phyloP scores from a whole-genome alignment of 2,113 vertebrate species.

The Chrysochloris asiatica region DNA sequence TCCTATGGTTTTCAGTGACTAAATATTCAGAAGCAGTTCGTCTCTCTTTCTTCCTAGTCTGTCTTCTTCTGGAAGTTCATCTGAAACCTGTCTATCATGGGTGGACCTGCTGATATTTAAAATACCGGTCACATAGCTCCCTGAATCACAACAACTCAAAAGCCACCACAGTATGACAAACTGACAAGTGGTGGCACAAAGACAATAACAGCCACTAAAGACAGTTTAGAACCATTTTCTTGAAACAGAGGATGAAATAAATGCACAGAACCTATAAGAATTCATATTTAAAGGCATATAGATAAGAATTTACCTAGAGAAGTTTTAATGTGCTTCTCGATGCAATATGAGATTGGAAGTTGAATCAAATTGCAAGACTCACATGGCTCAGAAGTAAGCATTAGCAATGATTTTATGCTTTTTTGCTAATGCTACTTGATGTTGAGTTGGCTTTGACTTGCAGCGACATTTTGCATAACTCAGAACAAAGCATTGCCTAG shows the following conservation, averaged over 20 bases:
- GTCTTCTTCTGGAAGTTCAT: too few relatives aligned
- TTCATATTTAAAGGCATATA: background rate
- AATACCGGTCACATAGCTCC: too few relatives aligned
- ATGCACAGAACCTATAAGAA: background rate
- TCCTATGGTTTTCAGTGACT: too few relatives aligned
- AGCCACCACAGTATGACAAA: too few relatives aligned
- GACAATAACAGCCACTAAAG: background rate
- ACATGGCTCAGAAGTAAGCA: background rate
- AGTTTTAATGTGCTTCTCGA: background rate
- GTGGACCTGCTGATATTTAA: too few relatives aligned
- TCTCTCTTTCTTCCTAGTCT: too few relatives aligned
- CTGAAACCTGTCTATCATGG: too few relatives aligned
- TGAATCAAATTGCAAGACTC: background rate
- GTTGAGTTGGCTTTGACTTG: background rate
- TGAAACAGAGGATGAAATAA: slow-evolving; percentile 3
- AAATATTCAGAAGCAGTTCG: too few relatives aligned
- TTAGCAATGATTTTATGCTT: background rate
- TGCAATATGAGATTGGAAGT: background rate
- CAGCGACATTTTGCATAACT: background rate
- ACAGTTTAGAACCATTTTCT: background rate
- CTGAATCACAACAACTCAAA: too few relatives aligned
- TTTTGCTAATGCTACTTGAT: background rate
- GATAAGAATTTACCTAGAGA: background rate
- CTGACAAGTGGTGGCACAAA: background rate
- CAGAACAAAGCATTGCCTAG: background rate